phyloP scores from a whole-genome alignment of 2,113 vertebrate genomes.

The Danio rerio region GRCz12tu NC_133193.1:38425001-38425500 shows the following conservation, averaged over 20 bases:
- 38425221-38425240: constrained; percentile 93
- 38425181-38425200: constrained; percentile 92
- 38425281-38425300: constrained; percentile 92
- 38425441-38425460: constrained; percentile 95
- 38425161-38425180: constrained; percentile 89
- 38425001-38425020: constrained; percentile 97
- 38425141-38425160: background rate
- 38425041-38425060: constrained; percentile 92
- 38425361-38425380: background rate
- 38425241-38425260: constrained; percentile 90
- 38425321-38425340: background rate
- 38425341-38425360: background rate
- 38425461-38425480: constrained; percentile 90
- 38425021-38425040: constrained; percentile 94
- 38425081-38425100: constrained; percentile 76
- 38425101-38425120: background rate
- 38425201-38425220: constrained; percentile 93
- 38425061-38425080: constrained; percentile 93
- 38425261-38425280: constrained; percentile 93
- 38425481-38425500: constrained; percentile 73
- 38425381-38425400: background rate
- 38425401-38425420: constrained; percentile 65
- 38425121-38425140: background rate
- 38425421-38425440: constrained; percentile 94
- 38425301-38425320: constrained; percentile 85